Percentiles rank a stretch among this genome's conserved stretches.
Conservation (phyloP, 37 sponge, comb jelly and placozoan genomes). For the Hormiphora californensis region DNA sequence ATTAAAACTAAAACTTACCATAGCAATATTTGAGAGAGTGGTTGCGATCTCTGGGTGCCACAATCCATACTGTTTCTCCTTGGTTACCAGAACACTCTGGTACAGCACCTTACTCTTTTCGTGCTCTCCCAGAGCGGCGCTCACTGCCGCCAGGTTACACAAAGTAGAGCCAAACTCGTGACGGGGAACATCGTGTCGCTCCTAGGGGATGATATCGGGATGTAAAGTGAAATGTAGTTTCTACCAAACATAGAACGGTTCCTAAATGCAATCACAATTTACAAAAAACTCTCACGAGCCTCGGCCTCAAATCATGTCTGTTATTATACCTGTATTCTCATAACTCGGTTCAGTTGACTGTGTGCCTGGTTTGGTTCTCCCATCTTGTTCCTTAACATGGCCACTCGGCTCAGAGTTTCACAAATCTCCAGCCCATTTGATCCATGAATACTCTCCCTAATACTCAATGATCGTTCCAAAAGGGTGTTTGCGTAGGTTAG, state of each 20-base stretch:
- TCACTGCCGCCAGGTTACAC: slow-evolving; percentile 49
- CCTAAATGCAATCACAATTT: no score
- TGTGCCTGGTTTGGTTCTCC: slow-evolving; percentile 42
- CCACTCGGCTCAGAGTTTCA: slow-evolving; percentile 44
- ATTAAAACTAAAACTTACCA: no score
- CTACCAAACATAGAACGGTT: no score
- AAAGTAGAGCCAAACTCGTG: slow-evolving; percentile 3
- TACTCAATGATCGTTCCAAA: slow-evolving; percentile 24
- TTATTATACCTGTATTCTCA: slow-evolving; percentile 51
- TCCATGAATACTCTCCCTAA: slow-evolving; percentile 29
- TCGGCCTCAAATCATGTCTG: no score
- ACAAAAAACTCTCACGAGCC: no score
- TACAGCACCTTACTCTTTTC: slow-evolving; percentile 49
- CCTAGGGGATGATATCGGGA: neutral
- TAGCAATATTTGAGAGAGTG: slow-evolving; percentile 46
- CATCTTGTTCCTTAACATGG: slow-evolving; percentile 53
- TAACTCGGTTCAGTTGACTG: slow-evolving; percentile 36
- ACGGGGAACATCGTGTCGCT: slow-evolving; percentile 37
- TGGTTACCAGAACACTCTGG: slow-evolving; percentile 19
- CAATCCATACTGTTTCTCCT: slow-evolving; percentile 48
- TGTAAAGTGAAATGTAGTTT: neutral
- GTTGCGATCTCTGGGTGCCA: slow-evolving; percentile 51
- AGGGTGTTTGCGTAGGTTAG: slow-evolving; percentile 34
- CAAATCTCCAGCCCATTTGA: slow-evolving; percentile 21
- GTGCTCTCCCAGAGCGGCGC: slow-evolving; percentile 44